Evolutionary conservation across 2,888 invertebrate genomes (phyloP), one percentile per base, ranked within the genome.

Genomic region (Scaptomyza flava): DNA sequence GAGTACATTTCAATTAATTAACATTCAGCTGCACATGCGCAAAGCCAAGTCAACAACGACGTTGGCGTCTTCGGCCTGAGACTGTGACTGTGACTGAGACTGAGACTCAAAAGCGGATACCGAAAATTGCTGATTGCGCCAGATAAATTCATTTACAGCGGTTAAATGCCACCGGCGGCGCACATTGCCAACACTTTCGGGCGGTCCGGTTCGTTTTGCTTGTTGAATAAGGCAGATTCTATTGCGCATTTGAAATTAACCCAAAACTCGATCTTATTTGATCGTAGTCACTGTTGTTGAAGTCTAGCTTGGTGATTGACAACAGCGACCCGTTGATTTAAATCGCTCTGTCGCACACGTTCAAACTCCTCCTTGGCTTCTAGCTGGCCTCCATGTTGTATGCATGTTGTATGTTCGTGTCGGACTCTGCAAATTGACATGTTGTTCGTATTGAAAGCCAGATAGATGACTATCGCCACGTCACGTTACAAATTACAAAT

Each of bases 131-230:
- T 84, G 90, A 90, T 90, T 87, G 86, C 86, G 86, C 85, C 83
- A 85, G 90, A 90, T 90, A 90, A 90, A 89, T 87, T 84, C 86
- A 90, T 89, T 90, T 88, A 89, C 90, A 88, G 89, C 82, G 83
- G 83, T 89, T 84, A 89, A 90, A 89, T 90, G 89, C 90, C 90
- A 90, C 90, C 90, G 86, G 85, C 85, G 66, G 85, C 74, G 81
- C 77, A 81, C 79, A 77, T 73, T 74, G 79, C 82, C 88, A 86
- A 87, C 87, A 84, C 86, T 89, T 72, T 82, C 74, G 77, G 77
- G 75, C 77, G 80, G 73, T 81, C 77, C 52, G 57, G 33, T 6
- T 31, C 33, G 51, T 41, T 31, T 30, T 36, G 42, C 23, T 11
- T 41, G 17, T 51, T 79, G 63, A 59, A 52, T 36, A 68, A 60